A percentile compares a stretch with the other conserved stretches of the same genome.
These are phyloP conservation scores for Pleuronectes platessa DNA, from an alignment of 2,113 vertebrate species.

Conservation along the genomic window DNA sequence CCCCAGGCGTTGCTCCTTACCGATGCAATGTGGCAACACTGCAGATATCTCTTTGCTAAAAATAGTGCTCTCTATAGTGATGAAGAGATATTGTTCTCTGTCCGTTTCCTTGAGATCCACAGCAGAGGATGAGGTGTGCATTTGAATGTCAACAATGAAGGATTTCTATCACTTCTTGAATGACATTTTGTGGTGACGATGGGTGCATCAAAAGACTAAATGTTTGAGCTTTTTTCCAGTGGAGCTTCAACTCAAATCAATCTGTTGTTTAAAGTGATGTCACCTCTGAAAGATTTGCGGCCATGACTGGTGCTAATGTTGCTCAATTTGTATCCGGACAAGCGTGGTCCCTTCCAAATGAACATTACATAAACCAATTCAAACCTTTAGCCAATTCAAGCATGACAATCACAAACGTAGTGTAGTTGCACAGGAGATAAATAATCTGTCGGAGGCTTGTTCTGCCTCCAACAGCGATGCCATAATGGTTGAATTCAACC, in stretches of 20 bases:
- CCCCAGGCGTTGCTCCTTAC: conserved; percentile 59
- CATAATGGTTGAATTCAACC: no score
- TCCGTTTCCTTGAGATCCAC: conserved; percentile 51
- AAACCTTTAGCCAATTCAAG: not conserved
- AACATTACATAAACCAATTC: not conserved
- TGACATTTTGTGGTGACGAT: conserved; percentile 13
- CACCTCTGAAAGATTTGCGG: no score
- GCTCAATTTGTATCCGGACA: no score
- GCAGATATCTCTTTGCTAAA: conserved; percentile 76
- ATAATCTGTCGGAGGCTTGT: no score
- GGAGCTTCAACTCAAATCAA: not conserved
- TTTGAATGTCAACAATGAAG: conserved; percentile 53
- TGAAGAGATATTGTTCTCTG: conserved; percentile 56
- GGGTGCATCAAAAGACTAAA: no score
- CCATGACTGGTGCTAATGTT: no score
- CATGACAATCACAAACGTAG: not conserved
- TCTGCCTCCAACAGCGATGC: no score
- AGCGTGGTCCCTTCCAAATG: not conserved
- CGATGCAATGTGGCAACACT: conserved; percentile 62
- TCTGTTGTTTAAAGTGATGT: no score
- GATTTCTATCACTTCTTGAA: conserved; percentile 52
- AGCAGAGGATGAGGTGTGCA: conserved; percentile 43
- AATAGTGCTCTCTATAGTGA: conserved; percentile 73
- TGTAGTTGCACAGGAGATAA: not conserved
- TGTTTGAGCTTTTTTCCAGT: not conserved